Evolutionary conservation across 2,888 invertebrate species (phyloP), one percentile per base, ranked within the genome.

Genomic region (Himalopsyche anomala): DNA sequence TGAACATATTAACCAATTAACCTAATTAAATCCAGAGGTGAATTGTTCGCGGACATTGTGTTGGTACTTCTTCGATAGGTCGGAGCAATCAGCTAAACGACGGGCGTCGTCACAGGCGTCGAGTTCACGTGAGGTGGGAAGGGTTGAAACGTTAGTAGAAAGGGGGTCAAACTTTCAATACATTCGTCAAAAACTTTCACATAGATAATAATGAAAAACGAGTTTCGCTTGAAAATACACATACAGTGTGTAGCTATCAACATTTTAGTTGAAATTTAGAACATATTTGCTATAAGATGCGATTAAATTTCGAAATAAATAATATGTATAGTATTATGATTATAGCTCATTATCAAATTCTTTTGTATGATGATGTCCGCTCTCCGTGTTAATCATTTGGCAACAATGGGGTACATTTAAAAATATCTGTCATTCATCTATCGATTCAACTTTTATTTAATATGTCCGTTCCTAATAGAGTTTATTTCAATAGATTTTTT

Each of bases 141-240:
- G 28, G 38, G 28, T 28, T 36, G 38, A 51, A 51, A 11, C 36
- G 38, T 74, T 19, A 19, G 19, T 56, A 28, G 6, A 62, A 62
- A 19, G 38, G 36, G 74, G 74, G 74, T 74, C 74, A 74, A 74
- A 74, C 74, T 38, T 74, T 74, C 74, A 74, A 74, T 74, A 2
- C 38, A 74, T 74, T 74, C 74, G 36, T 74, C 38, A 74, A 74
- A 74, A 74, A 74, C 74, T 74, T 74, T 74, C 15, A 36, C 74
- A 36, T 74, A 38, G 38, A 74, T 38, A 11, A 74, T 38, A 74
- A 74, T 74, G 36, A 74, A 36, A 36, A 15, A 5, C 74, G 19
- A 12, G 9, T 36, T 74, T 9, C 36, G 51, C 8, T 51, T 15
- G 15, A 15, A 51, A 12, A 51, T 51, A 51, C 15, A 15, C 11